phyloP scores from a whole-genome alignment of 1,140 invertebrate genomes.

The Panagrolaimus sp. region DNA sequence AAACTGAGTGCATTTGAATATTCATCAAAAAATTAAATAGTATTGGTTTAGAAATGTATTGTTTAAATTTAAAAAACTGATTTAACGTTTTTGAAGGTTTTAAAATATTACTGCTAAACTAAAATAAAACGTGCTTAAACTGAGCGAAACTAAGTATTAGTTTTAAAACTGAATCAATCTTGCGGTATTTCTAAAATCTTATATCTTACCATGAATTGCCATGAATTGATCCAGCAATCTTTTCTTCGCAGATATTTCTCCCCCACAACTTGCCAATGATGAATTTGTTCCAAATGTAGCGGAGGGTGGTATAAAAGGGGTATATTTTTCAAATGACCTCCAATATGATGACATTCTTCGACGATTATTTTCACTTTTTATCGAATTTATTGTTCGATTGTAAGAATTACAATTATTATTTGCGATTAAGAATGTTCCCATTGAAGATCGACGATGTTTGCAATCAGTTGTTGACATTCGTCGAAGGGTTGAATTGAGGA shows the following conservation, averaged over 20 bases:
- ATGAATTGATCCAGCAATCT: conserved; percentile 6
- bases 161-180: too few species aligned
- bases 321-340: conserved; percentile 9
- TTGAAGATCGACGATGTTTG: neutral
- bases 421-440: neutral
- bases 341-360: conserved; percentile 4
- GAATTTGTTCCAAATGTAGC: neutral
- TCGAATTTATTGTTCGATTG: neutral
- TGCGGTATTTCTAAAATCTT: too few species aligned
- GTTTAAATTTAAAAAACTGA: too few species aligned
- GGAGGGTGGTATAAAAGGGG: conserved; percentile 1
- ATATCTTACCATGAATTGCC: conserved; percentile 5
- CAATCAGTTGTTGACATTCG: conserved; percentile 1
- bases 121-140: too few species aligned
- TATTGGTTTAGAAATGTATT: too few species aligned
- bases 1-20: too few species aligned
- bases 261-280: neutral
- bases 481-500: neutral
- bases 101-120: too few species aligned
- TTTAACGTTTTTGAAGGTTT: too few species aligned
- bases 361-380: neutral
- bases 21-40: too few species aligned
- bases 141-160: too few species aligned
- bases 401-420: neutral
- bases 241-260: neutral